Percentiles rank a stretch among this genome's conserved stretches.
These are phyloP conservation scores for Gastrophysa polygoni DNA, from an alignment of 2,888 invertebrate species.

Conservation along the genomic window DNA sequence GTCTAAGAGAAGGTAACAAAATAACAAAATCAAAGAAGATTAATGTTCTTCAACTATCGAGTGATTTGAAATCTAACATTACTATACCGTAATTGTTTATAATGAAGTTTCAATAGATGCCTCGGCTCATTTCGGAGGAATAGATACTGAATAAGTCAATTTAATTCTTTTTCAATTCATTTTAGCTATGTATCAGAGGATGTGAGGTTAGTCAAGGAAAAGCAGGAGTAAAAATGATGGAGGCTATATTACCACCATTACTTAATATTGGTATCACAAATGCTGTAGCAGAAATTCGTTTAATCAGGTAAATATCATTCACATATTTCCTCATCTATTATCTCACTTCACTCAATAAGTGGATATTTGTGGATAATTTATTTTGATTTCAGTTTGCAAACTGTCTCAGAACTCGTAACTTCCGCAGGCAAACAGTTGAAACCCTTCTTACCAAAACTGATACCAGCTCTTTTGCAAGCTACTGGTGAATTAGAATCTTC, in stretches of 20 bases:
- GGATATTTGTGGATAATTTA: background rate
- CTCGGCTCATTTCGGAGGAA: no score
- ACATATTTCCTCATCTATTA: background rate
- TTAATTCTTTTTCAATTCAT: constrained; percentile 13
- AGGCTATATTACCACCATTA: constrained; percentile 79
- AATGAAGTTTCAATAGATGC: no score
- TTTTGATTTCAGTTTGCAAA: constrained; percentile 70
- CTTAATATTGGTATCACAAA: constrained; percentile 81
- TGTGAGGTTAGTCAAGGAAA: constrained; percentile 75
- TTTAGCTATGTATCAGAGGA: constrained; percentile 72
- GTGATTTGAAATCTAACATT: no score
- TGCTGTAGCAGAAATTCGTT: constrained; percentile 77
- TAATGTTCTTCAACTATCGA: no score
- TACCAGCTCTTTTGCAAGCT: constrained; percentile 84
- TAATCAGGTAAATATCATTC: constrained; percentile 66
- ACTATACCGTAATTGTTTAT: no score
- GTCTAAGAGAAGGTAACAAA: no score
- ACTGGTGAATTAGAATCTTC: constrained; percentile 86
- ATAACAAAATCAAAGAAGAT: no score
- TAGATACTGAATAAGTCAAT: no score
- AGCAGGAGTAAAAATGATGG: constrained; percentile 72
- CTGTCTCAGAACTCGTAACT: constrained; percentile 84
- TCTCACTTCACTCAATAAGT: no score
- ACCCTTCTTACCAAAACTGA: constrained; percentile 79
- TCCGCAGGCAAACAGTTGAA: constrained; percentile 79